Percentiles rank a stretch among this genome's conserved stretches.
phyloP scores from a whole-genome alignment of 2,113 vertebrate genomes.

The Rhizomys pruinosus region DNA sequence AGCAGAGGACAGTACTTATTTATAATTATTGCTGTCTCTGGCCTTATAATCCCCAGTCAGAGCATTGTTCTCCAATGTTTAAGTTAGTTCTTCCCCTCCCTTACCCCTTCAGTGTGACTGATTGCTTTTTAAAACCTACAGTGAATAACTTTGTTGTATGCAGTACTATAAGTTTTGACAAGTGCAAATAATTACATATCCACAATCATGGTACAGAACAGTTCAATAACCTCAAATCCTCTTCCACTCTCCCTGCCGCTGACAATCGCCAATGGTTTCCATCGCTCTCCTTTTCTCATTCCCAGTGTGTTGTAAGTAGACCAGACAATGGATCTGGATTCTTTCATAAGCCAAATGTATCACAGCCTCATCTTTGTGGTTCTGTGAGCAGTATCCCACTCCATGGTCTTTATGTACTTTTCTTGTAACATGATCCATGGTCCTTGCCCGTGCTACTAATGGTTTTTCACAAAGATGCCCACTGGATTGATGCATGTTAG shows the following conservation, averaged over 20 bases:
- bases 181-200: not conserved
- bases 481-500: not conserved
- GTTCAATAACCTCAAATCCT: not conserved
- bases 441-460: not conserved
- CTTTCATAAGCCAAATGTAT: not conserved
- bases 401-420: not conserved
- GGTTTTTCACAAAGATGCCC: conserved; percentile 3
- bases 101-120: not conserved
- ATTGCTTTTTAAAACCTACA: conserved; percentile 31
- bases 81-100: not conserved
- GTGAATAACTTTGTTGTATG: conserved; percentile 7
- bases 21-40: conserved; percentile 7
- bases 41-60: not conserved
- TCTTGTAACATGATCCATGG: not conserved
- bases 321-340: not conserved
- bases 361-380: not conserved
- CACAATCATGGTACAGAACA: not conserved
- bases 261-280: not conserved
- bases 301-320: not conserved
- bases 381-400: not conserved
- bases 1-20: not conserved
- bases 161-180: not conserved
- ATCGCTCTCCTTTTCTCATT: not conserved
- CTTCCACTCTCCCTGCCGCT: fast-evolving
- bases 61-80: conserved; percentile 1